Evolutionary conservation across 2,888 invertebrate species (phyloP).

Genomic region (Mongoloraphidia duomilia): DNA sequence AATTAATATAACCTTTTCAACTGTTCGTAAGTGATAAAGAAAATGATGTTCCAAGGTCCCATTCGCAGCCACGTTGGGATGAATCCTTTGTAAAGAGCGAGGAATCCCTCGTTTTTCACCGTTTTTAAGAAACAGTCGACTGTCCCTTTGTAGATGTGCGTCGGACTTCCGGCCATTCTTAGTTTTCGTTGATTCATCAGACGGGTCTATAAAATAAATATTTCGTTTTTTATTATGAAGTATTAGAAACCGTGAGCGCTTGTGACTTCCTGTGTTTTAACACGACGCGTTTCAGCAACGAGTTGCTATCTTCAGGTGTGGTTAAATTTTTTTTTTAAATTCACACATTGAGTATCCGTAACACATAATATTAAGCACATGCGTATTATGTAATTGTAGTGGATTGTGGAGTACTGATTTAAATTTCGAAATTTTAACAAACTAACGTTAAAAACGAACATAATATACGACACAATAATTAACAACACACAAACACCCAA

Average conservation of each 20-base stretch:
- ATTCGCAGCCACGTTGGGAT: conserved; percentile 90
- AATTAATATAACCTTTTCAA: conserved; percentile 55
- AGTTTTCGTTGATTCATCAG: conserved; percentile 79
- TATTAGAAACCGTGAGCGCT: neutral
- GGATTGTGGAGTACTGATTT: no score
- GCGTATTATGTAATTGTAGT: no score
- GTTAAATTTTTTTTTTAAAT: no score
- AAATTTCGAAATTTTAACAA: no score
- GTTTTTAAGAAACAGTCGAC: conserved; percentile 57
- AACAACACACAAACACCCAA: no score
- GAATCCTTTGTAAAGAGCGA: conserved; percentile 88
- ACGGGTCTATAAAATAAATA: conserved; percentile 54
- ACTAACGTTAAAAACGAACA: no score
- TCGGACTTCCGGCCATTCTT: conserved; percentile 34
- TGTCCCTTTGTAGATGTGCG: conserved; percentile 64
- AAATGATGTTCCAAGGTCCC: conserved; percentile 96
- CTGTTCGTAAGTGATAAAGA: conserved; percentile 88
- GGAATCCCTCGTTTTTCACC: conserved; percentile 70
- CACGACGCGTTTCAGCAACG: no score
- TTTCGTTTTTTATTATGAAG: neutral
- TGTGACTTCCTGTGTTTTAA: no score
- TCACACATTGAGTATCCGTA: no score
- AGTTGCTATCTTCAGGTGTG: no score
- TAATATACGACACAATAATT: no score
- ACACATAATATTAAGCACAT: no score